Base-by-base conservation (phyloP, 2,797 vertebrate genomes). In the Mycteria americana region DNA sequence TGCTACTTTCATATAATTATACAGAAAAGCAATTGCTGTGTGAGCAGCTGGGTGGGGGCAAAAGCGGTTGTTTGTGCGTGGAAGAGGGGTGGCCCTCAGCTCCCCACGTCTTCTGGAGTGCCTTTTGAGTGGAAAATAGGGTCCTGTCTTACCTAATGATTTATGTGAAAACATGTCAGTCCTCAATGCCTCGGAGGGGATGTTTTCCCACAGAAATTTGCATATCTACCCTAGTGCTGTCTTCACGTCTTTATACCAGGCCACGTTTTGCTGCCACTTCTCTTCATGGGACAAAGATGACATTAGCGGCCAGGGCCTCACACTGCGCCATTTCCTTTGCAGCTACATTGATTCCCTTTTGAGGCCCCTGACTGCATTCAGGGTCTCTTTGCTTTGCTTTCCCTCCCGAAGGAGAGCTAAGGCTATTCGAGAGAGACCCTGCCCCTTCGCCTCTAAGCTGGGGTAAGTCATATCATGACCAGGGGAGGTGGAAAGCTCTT, bases 161-260 rank as follows among this genome's bases (percentile, higher is more conserved):
- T 91, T 91, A 92, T 94, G 73, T 92, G 79, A 78, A 92, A 93
- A 94, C 87, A 95, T 76, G 92, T 86, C 93, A 89, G 79, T 60
- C 84, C 69, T 93, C 72, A 95, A 5, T 94, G 91, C 62, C 67
- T 92, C 56, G 0, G 0, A 68, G 43, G 48, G 41, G 72, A 81
- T 93, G 85, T 94, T 96, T 97, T 96, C 94, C 93, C 92, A 96
- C 94, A 90, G 57, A 67, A 73, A 96, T 95, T 93, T 96, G 93
- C 92, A 80, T 95, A 68, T 85, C 57, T 93, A 50, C 82, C 54
- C 87, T 16, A 24, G 43, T 75, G 41, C 56, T 75, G 31, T 91
- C 77, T 93, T 80, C 41, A 50, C 0, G 1, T 84, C 70, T 89
- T 77, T 74, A 74, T 78, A 76, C 18, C 43, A 48, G 76, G 46